Conservation (phyloP, 2,113 vertebrate species). For the Atrichornis clamosus region DNA sequence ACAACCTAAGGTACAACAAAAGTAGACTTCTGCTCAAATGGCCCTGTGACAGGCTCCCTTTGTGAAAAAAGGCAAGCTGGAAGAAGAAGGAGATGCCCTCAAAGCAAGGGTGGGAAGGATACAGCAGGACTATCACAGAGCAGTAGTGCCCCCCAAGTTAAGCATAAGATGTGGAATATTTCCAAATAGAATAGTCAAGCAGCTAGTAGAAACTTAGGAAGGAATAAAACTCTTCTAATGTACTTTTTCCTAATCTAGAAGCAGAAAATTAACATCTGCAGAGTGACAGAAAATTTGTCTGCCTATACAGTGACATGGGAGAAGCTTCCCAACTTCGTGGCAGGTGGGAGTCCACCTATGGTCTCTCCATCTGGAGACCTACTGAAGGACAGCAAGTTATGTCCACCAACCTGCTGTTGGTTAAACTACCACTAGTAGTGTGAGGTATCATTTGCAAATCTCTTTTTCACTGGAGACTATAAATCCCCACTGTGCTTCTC, state of each 20-base stretch:
- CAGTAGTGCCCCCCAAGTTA: neutral
- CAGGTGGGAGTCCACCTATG: neutral
- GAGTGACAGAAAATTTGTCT: neutral
- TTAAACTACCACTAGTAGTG: neutral
- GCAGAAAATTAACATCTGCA: neutral
- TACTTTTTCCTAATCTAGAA: neutral
- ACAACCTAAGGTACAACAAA: neutral
- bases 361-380: neutral
- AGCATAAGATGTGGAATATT: neutral
- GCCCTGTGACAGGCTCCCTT: neutral
- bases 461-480: neutral
- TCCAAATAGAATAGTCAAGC: neutral
- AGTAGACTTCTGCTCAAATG: neutral
- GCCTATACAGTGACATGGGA: neutral
- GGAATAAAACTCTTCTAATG: neutral
- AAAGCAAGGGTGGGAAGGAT: neutral
- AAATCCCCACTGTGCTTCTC: neutral
- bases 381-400: neutral
- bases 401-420: neutral
- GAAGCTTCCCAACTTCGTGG: neutral
- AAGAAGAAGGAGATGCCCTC: neutral
- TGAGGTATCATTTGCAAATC: neutral
- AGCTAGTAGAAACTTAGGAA: neutral
- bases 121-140: neutral
- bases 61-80: neutral